Evolutionary conservation across 2,113 vertebrate genomes (phyloP), one percentile per base, ranked within the genome.

Genomic region (Aptenodytes forsteri): DNA sequence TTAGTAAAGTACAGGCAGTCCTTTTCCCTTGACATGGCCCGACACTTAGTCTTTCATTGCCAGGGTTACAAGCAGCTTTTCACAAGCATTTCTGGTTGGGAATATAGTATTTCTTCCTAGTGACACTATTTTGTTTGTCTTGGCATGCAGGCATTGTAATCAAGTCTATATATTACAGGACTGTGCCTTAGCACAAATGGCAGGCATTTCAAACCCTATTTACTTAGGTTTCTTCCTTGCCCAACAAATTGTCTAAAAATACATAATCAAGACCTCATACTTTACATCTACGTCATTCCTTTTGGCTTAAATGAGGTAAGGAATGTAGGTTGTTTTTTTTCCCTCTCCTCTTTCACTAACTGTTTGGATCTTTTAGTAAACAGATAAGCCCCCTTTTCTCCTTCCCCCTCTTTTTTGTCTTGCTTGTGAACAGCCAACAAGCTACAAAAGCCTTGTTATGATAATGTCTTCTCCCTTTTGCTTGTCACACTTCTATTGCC

Each of bases 101-200:
- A 97, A 98, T 97, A 97, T 59, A 97, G 94, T 94, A 95, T 98
- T 98, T 98, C 96, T 98, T 98, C 93, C 94, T 90, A 95, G 88
- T 83, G 94, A 97, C 94, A 97, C 95, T 88, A 73, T 97, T 98
- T 94, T 96, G 84, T 98, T 97, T 98, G 94, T 95, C 94, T 98
- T 98, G 97, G 97, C 96, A 0, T 77, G 82, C 79, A 95, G 89
- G 72, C 97, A 91, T 97, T 91, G 87, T 98, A 97, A 97, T 97
- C 96, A 97, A 93, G 95, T 93, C 94, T 97, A 78, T 96, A 95
- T 82, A 94, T 97, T 98, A 90, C 88, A 97, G 90, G 54, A 72
- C 80, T 93, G 75, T 85, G 90, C 90, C 61, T 78, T 7, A 59
- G 89, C 96, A 91, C 90, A 89, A 93, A 95, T 70, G 75, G 81